Evolutionary conservation across 1,140 invertebrate species (phyloP), one percentile per base, ranked within the genome.

Genomic region (Nephotettix cincticeps): DNA sequence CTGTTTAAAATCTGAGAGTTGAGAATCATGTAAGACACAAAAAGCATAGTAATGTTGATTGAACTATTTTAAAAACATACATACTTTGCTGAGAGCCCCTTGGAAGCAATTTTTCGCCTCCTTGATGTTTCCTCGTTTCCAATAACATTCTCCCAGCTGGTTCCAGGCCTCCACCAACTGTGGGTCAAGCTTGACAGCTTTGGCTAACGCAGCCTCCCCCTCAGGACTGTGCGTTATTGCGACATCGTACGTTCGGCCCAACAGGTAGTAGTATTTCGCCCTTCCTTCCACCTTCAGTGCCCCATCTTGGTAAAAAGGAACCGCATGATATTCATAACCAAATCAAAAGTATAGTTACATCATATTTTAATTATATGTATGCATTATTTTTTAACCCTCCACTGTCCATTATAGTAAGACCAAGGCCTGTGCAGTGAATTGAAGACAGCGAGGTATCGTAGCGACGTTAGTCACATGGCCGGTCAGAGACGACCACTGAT

Each of bases 61-160:
- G n/a, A n/a, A n/a, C n/a, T n/a, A n/a, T n/a, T n/a, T n/a, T n/a
- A n/a, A n/a, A n/a, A n/a, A n/a, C 32, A 71, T 75, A 83, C 83
- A 82, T 84, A 94, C 93, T 84, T 93, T 88, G 79, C 89, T 89
- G 36, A 95, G 81, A 73, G 93, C 92, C 74, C 90, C 90, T 76
- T 88, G 85, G 82, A 96, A 96, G 81, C 94, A 96, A 77, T 91
- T 93, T 77, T 90, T 91, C 1, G 94, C 93, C 74, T 92, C 89
- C 75, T 87, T 83, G 27, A 94, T 83, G 78, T 95, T 91, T 76
- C 90, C 87, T 80, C 92, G 92, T 80, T 95, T 95, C 89, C 92
- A 95, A 80, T 93, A 94, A 80, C 91, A 93, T 80, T 95, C 93
- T 4, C 94, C 94, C 11, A 97, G 83, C 78, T 95, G 90, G 79